Conservation (phyloP, 1,140 invertebrate genomes). For the Pollicipes pollicipes region DNA sequence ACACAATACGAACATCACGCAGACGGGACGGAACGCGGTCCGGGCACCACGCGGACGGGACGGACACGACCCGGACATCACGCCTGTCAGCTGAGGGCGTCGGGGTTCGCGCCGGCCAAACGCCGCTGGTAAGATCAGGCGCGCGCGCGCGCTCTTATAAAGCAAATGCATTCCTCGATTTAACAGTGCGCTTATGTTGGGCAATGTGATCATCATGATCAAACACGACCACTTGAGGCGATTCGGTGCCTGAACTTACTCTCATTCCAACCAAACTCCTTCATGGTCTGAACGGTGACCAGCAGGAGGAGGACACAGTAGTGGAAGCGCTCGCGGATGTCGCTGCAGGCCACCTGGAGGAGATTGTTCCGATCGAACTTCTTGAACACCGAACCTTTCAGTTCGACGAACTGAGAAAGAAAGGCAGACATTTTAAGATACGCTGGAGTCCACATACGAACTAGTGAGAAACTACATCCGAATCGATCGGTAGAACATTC, state of each 20-base stretch:
- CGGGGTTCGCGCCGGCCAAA: too few species aligned
- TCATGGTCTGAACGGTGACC: conserved; percentile 95
- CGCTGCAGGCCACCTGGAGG: conserved; percentile 76
- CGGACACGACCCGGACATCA: too few species aligned
- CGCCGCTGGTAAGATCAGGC: too few species aligned
- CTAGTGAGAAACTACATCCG: conserved; percentile 3
- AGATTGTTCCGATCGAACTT: conserved; percentile 98
- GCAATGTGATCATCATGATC: neutral
- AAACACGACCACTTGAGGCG: neutral
- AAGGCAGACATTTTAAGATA: conserved; percentile 20
- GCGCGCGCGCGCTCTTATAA: too few species aligned
- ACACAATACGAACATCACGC: too few species aligned
- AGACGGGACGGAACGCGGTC: too few species aligned
- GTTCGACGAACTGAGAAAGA: conserved; percentile 74
- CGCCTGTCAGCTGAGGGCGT: too few species aligned
- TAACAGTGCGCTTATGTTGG: too few species aligned
- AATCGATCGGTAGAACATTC: too few species aligned
- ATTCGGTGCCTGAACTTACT: conserved; percentile 26
- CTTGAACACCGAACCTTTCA: conserved; percentile 97
- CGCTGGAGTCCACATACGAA: conserved; percentile 2
- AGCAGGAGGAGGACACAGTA: conserved; percentile 75
- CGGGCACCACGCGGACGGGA: too few species aligned
- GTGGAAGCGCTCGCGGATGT: conserved; percentile 92
- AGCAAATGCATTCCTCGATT: too few species aligned
- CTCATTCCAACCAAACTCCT: conserved; percentile 87